Base-by-base conservation (phyloP, 2,797 vertebrate species). In the Pseudomugil tenellus region DNA sequence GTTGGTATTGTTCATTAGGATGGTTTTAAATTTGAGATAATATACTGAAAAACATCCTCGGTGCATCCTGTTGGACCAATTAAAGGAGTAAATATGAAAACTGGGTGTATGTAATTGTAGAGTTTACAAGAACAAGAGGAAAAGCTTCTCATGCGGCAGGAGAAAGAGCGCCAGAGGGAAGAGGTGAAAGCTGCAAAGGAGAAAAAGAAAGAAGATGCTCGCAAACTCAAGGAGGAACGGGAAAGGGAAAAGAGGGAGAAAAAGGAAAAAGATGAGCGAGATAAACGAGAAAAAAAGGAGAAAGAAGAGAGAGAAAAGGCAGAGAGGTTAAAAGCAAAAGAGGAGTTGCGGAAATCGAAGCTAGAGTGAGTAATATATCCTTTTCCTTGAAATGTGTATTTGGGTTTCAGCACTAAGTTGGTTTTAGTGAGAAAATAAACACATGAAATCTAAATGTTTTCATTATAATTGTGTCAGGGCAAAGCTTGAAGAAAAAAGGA, bases 401-500 rank as follows among this genome's bases (percentile, higher is more conserved):
- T 14, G 9, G 6, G 16, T 52, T 21, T 48, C 46, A 23, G 3
- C 46, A 1, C n/a, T 23, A 23, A 4, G 10, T 46, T n/a, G n/a
- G n/a, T 23, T 10, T 48, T 23, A 21, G 3, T 48, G 13, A 41
- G 3, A 43, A 19, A 43, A 6, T 16, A 8, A 14, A 19, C 17
- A 41, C 1, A 17, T 6, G 17, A 43, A 8, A 19, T 6, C 37
- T 2, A 43, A 19, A n/a, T 54, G 54, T 53, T 62, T 2, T 2
- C 71, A 37, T 57, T 26, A 48, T 2, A 48, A 25, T 66, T 31
- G 6, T 76, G 48, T 29, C 52, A 99, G 97, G 88, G 97, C 97
- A 2, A 99, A 97, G 79, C 93, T 96, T 1, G 97, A 98, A 91
- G 98, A 99, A 74, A 99, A 98, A 82, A 93, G 96, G 14, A 99